These are phyloP conservation scores for Papilio xuthus DNA, from an alignment of 1,140 invertebrate species.

Conservation along the genomic window DNA sequence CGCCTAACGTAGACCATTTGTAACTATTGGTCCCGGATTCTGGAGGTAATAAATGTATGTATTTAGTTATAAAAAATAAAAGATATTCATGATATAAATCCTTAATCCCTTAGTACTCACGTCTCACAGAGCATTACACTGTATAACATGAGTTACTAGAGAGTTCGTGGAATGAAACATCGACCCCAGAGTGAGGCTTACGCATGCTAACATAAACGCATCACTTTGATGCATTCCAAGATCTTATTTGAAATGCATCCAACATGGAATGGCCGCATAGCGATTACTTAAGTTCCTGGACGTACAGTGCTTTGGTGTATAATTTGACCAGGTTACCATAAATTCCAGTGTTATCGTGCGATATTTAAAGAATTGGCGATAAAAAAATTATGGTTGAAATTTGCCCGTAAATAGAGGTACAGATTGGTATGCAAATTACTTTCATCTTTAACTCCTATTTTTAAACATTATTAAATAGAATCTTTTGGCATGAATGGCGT, in stretches of 20 bases:
- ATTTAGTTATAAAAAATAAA: not conserved
- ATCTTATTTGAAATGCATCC: constrained; percentile 36
- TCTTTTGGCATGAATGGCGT: no score
- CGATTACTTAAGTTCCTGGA: constrained; percentile 14
- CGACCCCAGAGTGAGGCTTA: constrained; percentile 11
- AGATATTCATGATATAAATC: not conserved
- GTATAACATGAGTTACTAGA: not conserved
- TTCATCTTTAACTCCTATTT: not conserved
- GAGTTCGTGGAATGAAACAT: constrained; percentile 11
- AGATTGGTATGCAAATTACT: no score
- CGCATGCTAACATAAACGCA: constrained; percentile 34
- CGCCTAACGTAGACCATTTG: no score
- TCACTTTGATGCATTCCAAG: constrained; percentile 28
- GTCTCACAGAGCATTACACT: not conserved
- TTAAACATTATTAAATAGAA: no score
- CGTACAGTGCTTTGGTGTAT: not conserved
- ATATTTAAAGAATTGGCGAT: not conserved
- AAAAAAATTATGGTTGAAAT: no score
- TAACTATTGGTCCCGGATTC: no score
- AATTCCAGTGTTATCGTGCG: not conserved
- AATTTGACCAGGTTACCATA: not conserved
- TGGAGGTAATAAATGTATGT: no score
- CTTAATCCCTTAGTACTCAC: not conserved
- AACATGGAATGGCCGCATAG: constrained; percentile 3
- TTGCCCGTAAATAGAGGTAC: no score